Conservation (phyloP, 2,797 vertebrate species). For the Sebastes melanostomus region DNA sequence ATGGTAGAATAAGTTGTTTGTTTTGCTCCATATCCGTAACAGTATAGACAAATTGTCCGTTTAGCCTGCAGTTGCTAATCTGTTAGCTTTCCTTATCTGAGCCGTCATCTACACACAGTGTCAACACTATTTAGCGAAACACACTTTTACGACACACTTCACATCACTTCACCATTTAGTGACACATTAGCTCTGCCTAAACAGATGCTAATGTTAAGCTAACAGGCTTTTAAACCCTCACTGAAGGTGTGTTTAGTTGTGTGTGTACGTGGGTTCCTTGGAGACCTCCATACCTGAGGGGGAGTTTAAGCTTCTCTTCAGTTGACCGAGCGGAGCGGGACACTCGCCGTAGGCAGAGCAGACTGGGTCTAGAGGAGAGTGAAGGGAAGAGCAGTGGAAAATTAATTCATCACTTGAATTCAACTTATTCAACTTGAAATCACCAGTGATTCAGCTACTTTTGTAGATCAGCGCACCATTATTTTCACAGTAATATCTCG, state of each 20-base stretch:
- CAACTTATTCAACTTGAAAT: slow-evolving; percentile 3
- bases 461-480: neutral
- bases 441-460: neutral
- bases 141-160: slow-evolving; percentile 43
- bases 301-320: slow-evolving; percentile 38
- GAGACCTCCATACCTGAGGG: slow-evolving; percentile 52
- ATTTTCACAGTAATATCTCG: neutral
- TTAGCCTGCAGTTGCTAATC: slow-evolving; percentile 50
- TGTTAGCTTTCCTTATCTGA: slow-evolving; percentile 44
- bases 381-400: slow-evolving; percentile 14
- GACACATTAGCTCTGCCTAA: slow-evolving; percentile 64
- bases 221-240: slow-evolving; percentile 31
- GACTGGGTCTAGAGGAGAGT: neutral
- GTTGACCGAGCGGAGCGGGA: slow-evolving; percentile 31
- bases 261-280: neutral
- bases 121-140: slow-evolving; percentile 52
- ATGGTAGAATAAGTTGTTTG: neutral
- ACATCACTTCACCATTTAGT: slow-evolving; percentile 65
- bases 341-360: slow-evolving; percentile 1
- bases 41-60: slow-evolving; percentile 15
- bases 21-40: slow-evolving; percentile 22
- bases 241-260: slow-evolving; percentile 18
- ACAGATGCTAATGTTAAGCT: slow-evolving; percentile 70
- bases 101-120: slow-evolving; percentile 59
- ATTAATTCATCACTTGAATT: slow-evolving; percentile 24